phyloP scores from a whole-genome alignment of 2,888 invertebrate genomes.

The Mimachlamys varia region DNA sequence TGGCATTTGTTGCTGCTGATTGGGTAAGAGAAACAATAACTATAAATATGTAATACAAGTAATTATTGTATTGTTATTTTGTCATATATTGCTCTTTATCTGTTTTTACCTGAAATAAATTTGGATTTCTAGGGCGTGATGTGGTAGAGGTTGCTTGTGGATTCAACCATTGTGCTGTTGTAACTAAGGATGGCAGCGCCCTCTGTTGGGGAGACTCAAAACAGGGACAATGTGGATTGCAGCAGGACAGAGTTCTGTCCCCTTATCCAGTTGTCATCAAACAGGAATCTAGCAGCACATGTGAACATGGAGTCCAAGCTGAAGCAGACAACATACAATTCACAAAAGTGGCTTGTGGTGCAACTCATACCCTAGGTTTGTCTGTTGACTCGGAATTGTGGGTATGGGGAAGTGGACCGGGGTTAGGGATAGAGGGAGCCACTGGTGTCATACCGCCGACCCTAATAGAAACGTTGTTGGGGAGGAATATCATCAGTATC shows the following conservation, averaged over 20 bases:
- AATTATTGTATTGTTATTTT: too few species aligned
- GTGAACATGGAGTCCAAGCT: conserved; percentile 66
- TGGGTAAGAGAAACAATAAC: too few species aligned
- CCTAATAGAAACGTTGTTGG: conserved; percentile 67
- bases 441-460: conserved; percentile 62
- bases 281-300: conserved; percentile 55
- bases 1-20: too few species aligned
- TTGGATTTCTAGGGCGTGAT: conserved; percentile 77
- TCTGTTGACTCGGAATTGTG: conserved; percentile 76
- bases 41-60: too few species aligned
- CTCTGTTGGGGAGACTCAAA: conserved; percentile 80
- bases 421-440: conserved; percentile 61
- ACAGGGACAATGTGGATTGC: conserved; percentile 85
- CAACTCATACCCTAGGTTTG: conserved; percentile 76
- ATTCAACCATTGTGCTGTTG: conserved; percentile 84
- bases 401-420: conserved; percentile 80
- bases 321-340: conserved; percentile 59
- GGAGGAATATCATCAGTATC: conserved; percentile 72
- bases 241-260: conserved; percentile 57
- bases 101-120: conserved; percentile 32
- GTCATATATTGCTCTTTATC: too few species aligned
- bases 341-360: conserved; percentile 73
- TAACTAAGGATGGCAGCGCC: conserved; percentile 73
- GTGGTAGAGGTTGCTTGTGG: conserved; percentile 89
- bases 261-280: conserved; percentile 63